Percentiles rank a stretch among this genome's conserved stretches.
phyloP scores from a whole-genome alignment of 2,888 invertebrate species.

The Callimorpha dominula region DNA sequence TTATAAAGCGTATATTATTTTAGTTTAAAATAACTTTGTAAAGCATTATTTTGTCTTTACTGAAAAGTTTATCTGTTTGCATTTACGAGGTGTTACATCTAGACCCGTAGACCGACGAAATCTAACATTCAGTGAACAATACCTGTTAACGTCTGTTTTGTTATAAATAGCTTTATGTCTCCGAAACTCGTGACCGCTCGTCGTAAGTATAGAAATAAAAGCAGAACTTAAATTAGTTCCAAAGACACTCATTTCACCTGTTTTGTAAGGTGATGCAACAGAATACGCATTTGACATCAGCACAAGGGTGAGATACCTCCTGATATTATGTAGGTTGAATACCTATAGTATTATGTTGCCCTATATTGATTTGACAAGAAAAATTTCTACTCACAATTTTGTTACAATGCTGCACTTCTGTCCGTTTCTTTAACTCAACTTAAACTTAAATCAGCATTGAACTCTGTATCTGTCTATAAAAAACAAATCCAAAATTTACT shows the following conservation, averaged over 20 bases:
- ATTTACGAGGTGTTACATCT: too few species aligned
- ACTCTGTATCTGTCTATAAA: background rate
- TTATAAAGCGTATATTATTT: too few species aligned
- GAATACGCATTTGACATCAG: conserved; percentile 29
- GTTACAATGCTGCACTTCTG: background rate
- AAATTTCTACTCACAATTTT: background rate
- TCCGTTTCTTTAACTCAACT: background rate
- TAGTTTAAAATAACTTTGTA: too few species aligned
- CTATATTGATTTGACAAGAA: background rate
- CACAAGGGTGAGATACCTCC: conserved; percentile 11
- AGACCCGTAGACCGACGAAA: too few species aligned
- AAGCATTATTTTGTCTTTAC: too few species aligned
- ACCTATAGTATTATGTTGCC: conserved; percentile 11
- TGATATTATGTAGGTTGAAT: too few species aligned
- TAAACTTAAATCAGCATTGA: background rate
- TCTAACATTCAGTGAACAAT: background rate
- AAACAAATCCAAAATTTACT: background rate
- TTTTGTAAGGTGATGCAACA: conserved; percentile 47
- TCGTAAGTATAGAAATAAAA: conserved; percentile 1
- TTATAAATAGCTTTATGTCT: conserved; percentile 5
- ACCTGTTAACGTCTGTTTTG: background rate
- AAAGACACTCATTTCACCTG: background rate
- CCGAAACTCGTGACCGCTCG: background rate
- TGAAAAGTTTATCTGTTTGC: too few species aligned
- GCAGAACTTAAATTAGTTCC: conserved; percentile 3